Evolutionary conservation across 2,113 vertebrate genomes (phyloP).

Genomic region (Perca fluviatilis): DNA sequence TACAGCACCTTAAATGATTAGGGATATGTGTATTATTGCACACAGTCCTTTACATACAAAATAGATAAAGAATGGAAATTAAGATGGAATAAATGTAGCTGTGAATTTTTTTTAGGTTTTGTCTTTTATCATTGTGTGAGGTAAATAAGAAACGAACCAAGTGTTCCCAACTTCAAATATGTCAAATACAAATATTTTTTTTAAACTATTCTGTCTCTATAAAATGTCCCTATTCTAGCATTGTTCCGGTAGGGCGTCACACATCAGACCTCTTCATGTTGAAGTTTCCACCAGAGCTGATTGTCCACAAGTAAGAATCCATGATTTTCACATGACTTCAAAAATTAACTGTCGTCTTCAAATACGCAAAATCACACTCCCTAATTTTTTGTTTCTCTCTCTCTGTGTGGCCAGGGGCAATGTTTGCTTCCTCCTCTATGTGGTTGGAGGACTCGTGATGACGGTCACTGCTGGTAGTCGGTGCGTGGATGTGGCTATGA

Average conservation of each 20-base stretch:
- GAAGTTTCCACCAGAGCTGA: conserved; percentile 15
- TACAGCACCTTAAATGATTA: too few species aligned
- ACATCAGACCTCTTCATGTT: conserved; percentile 25
- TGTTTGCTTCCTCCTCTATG: conserved; percentile 32
- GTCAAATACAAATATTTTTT: background rate
- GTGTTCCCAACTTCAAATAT: background rate
- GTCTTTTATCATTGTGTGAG: background rate
- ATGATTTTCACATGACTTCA: background rate
- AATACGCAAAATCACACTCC: background rate
- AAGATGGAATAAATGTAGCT: too few species aligned
- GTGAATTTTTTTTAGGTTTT: background rate
- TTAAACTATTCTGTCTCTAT: too few species aligned
- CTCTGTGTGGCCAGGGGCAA: conserved; percentile 2
- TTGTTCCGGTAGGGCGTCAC: background rate
- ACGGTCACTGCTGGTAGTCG: conserved; percentile 26
- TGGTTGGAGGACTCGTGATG: conserved; percentile 50
- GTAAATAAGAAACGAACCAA: background rate
- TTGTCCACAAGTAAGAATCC: conserved; percentile 40
- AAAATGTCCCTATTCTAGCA: background rate
- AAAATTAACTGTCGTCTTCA: background rate
- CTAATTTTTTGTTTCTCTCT: background rate
- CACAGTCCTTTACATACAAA: too few species aligned
- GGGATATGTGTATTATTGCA: too few species aligned
- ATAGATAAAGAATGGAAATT: too few species aligned
- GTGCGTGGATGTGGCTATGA: conserved; percentile 49